A percentile compares a stretch with the other conserved stretches of the same genome.
Conservation (phyloP, 2,797 vertebrate genomes). For the Coracias cyanogaster region DNA sequence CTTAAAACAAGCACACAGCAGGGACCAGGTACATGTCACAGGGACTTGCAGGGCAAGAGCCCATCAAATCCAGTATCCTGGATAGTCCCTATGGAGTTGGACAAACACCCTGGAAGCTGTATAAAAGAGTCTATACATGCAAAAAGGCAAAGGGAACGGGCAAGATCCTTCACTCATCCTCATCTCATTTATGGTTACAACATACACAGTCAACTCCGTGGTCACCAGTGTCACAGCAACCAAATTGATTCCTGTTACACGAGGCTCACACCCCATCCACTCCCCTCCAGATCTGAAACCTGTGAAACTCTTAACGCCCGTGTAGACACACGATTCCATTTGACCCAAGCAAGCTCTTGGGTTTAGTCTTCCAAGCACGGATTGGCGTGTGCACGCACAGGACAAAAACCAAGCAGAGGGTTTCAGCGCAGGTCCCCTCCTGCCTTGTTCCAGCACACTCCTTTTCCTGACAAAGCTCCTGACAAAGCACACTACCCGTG, state of each 20-base stretch:
- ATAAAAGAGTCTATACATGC: not conserved
- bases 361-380: not conserved
- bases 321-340: not conserved
- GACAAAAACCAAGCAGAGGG: not conserved
- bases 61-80: not conserved
- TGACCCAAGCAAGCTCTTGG: not conserved
- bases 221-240: not conserved
- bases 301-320: not conserved
- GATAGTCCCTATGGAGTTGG: not conserved
- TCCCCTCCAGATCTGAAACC: not conserved
- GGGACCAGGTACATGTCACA: not conserved
- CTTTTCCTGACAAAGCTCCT: constrained; percentile 15
- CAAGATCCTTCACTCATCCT: not conserved
- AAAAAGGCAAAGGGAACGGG: not conserved
- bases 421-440: not conserved
- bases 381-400: not conserved
- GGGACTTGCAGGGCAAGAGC: accelerated
- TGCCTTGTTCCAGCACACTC: not conserved
- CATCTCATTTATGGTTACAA: not conserved
- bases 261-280: not conserved
- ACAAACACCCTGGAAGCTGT: not conserved
- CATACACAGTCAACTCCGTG: accelerated
- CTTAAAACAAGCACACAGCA: not conserved
- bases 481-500: not conserved
- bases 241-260: accelerated